Evolutionary conservation across 2,113 vertebrate genomes (phyloP).

Genomic region (Pygoscelis antarcticus): DNA sequence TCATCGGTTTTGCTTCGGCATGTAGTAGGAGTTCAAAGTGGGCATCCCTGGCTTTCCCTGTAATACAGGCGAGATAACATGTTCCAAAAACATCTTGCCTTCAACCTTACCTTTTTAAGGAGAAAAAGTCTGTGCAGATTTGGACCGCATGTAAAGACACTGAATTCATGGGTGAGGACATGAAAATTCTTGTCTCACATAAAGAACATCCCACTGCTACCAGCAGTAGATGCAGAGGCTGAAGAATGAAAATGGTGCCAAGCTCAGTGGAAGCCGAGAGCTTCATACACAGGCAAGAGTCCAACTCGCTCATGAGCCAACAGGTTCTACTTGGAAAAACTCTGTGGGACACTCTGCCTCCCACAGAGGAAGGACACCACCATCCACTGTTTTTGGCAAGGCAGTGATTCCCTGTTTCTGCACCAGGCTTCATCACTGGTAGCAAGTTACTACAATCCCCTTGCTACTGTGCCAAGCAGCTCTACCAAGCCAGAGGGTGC

Average conservation of each 20-base stretch:
- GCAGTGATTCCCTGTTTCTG: neutral
- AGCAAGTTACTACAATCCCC: neutral
- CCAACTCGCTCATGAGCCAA: neutral
- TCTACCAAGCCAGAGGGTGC: neutral
- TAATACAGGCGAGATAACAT: rapidly evolving
- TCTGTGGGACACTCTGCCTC: neutral
- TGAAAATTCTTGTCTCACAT: neutral
- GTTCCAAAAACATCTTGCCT: neutral
- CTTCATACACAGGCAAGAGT: neutral
- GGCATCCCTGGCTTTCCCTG: neutral
- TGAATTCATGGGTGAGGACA: neutral
- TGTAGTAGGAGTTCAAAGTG: neutral
- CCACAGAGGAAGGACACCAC: neutral
- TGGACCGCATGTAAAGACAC: neutral
- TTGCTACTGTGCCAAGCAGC: neutral
- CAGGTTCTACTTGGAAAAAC: neutral
- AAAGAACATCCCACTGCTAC: neutral
- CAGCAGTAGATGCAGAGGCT: neutral
- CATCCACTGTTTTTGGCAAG: neutral
- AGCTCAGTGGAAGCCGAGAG: neutral
- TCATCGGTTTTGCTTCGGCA: neutral
- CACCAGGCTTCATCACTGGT: neutral
- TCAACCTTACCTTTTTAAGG: neutral
- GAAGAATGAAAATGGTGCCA: neutral
- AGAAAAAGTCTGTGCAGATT: neutral